Base-by-base conservation (phyloP, 2,113 vertebrate genomes). In the Pygoscelis adeliae region DNA sequence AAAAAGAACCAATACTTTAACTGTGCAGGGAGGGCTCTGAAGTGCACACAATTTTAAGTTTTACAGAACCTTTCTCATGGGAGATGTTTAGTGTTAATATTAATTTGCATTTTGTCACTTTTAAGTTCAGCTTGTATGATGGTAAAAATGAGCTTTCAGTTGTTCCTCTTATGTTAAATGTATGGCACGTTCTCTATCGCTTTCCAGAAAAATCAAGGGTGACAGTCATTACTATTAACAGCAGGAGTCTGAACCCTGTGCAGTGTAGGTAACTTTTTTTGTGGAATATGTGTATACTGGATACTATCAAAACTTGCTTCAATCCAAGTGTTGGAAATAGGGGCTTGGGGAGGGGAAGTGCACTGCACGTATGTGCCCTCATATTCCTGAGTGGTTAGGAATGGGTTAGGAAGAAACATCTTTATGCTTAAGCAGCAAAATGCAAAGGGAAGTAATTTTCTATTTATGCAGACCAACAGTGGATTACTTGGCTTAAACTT, bases 361-460 rank as follows among this genome's bases (percentile, higher is more conserved):
- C 6, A 4, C 22, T 52, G 18, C 72, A 15, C 1, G 3, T 61
- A 15, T 44, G 22, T 94, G 29, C 50, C 32, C 34, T 92, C 14
- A 2, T 89, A 42, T 62, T 89, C 59, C 52, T 84, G 52, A 71
- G 36, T 59, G 69, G 38, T 61, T 89, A 65, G 77, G 53, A 87
- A 53, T 17, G 42, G 44, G 34, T 17, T 63, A 44, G 73, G 81
- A 96, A 72, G 65, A 55, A 96, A 91, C 47, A 69, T 87, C 38
- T 76, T 87, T 67, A 34, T 89, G 77, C 93, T 95, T 93, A 63
- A 89, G 38, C 78, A 95, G 93, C 94, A 66, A 67, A 95, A 94
- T 44, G 36, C 56, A 38, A 80, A 80, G 58, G 95, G 96, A 96
- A 97, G 91, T 91, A 46, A 83, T 91, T 85, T 94, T 92, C 87